phyloP scores from a whole-genome alignment of 92 coral and sea anemone species.

The Scolanthus callimorphus region DNA sequence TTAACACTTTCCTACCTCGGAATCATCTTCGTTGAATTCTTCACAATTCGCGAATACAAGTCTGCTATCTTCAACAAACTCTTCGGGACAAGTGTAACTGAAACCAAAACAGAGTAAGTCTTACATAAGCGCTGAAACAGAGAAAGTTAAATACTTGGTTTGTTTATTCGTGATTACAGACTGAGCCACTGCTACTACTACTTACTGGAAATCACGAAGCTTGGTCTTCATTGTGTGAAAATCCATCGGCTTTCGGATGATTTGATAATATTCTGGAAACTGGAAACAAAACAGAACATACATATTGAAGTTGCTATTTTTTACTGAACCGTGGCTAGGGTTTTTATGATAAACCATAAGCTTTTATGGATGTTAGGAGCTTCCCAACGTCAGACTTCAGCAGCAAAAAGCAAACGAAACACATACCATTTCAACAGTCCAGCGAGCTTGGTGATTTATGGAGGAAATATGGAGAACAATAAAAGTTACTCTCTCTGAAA shows the following conservation, averaged over 20 bases:
- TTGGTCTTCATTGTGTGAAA: slow-evolving; percentile 99
- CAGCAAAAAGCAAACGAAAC: too few species aligned
- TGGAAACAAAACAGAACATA: not conserved
- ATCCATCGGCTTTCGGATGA: slow-evolving; percentile 92
- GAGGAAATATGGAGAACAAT: too few species aligned
- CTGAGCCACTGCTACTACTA: too few species aligned
- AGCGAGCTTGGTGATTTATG: too few species aligned
- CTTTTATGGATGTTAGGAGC: too few species aligned
- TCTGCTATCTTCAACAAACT: slow-evolving; percentile 89
- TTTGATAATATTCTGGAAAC: slow-evolving; percentile 97
- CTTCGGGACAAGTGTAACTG: slow-evolving; percentile 80
- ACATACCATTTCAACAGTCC: too few species aligned
- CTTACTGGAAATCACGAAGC: slow-evolving; percentile 98
- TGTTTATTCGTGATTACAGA: too few species aligned
- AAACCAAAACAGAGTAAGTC: not conserved
- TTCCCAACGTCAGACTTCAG: too few species aligned
- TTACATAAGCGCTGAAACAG: not conserved
- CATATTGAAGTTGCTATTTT: too few species aligned
- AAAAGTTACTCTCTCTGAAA: too few species aligned
- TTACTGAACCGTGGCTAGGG: too few species aligned
- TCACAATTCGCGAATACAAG: slow-evolving; percentile 91
- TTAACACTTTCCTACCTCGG: slow-evolving; percentile 86
- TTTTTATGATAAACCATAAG: too few species aligned
- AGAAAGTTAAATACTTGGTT: not conserved
- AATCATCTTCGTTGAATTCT: slow-evolving; percentile 97